Evolutionary conservation across 2,888 invertebrate species (phyloP).

Genomic region (Zelleria hepariella): DNA sequence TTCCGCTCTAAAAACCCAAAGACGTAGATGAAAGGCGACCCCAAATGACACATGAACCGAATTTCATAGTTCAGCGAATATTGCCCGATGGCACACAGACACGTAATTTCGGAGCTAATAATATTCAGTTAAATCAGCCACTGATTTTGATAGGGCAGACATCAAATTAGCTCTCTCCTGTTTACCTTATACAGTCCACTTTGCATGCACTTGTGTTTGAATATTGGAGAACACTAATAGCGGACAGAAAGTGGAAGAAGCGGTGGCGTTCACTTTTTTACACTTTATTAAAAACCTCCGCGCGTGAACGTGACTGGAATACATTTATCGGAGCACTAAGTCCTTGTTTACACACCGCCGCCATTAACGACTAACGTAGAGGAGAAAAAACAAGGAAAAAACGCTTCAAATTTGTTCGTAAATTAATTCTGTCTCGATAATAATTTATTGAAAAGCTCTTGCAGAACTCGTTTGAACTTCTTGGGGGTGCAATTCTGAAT

Average conservation of each 20-base stretch:
- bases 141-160: background rate
- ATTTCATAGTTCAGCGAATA: too few relatives aligned
- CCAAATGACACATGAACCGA: too few relatives aligned
- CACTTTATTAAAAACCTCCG: conserved; percentile 22
- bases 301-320: conserved; percentile 21
- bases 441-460: background rate
- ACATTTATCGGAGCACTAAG: conserved; percentile 17
- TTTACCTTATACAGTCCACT: background rate
- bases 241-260: background rate
- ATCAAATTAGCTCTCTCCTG: background rate
- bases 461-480: too few relatives aligned
- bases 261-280: conserved; percentile 19
- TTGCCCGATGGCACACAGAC: too few relatives aligned
- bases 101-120: too few relatives aligned
- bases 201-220: background rate
- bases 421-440: background rate
- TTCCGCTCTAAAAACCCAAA: too few relatives aligned
- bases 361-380: conserved; percentile 4
- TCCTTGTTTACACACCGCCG: conserved; percentile 16
- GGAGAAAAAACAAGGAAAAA: background rate
- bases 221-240: background rate
- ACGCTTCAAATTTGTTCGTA: background rate
- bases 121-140: background rate
- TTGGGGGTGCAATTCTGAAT: background rate
- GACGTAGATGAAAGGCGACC: too few relatives aligned